Evolutionary conservation across 2,113 vertebrate genomes (phyloP).

Genomic region (Raja brachyura): DNA sequence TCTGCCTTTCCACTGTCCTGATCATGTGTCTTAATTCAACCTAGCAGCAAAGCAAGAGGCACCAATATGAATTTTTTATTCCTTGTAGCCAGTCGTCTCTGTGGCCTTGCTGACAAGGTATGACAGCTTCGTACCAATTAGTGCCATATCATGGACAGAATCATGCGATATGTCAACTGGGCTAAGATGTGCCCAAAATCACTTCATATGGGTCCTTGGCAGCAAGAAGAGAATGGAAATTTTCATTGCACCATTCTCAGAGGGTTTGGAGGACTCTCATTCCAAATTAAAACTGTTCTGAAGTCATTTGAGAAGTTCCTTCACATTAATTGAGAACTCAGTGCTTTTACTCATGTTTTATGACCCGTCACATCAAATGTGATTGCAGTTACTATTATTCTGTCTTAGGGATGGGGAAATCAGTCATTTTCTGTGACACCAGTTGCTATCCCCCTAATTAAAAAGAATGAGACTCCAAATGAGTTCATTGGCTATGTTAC

Average conservation of each 20-base stretch:
- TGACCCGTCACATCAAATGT: background rate
- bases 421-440: background rate
- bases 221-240: background rate
- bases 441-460: background rate
- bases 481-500: too few relatives aligned
- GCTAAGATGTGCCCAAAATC: background rate
- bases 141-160: background rate
- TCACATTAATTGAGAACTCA: background rate
- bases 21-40: background rate
- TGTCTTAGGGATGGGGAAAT: background rate
- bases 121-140: slow-evolving; percentile 1
- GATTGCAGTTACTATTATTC: background rate
- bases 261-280: too few relatives aligned
- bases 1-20: background rate
- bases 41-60: background rate
- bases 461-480: background rate
- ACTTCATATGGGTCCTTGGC: background rate
- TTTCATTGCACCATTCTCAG: background rate
- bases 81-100: background rate
- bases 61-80: background rate
- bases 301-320: background rate
- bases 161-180: background rate
- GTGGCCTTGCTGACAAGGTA: background rate
- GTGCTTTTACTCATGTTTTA: background rate
- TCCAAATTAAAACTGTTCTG: background rate